Conservation (phyloP, 2,797 vertebrate species). For the Antennarius maculatus region DNA sequence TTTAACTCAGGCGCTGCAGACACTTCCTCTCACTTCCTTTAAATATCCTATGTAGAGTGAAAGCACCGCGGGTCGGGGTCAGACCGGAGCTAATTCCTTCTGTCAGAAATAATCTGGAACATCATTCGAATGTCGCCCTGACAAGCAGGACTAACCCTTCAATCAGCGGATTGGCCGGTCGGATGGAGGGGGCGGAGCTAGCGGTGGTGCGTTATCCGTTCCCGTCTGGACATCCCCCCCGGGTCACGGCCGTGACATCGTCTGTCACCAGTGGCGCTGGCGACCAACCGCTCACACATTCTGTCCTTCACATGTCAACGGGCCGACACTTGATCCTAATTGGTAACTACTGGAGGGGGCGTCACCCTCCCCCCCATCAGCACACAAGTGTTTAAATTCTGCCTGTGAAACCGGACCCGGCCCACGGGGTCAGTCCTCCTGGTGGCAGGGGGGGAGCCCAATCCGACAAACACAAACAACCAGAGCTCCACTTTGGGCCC, state of each 20-base stretch:
- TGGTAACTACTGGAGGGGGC: constrained; percentile 63
- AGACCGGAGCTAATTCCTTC: constrained; percentile 23
- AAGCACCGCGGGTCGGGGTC: constrained; percentile 16
- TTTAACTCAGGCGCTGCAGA: too few species aligned
- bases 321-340: constrained; percentile 80
- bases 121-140: constrained; percentile 6
- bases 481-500: constrained; percentile 46
- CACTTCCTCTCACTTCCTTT: too few species aligned
- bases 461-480: constrained; percentile 68
- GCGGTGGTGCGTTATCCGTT: constrained; percentile 31
- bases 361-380: constrained; percentile 45
- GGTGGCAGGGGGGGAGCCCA: constrained; percentile 63
- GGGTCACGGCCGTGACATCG: constrained; percentile 48
- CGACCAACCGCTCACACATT: constrained; percentile 66
- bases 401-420: constrained; percentile 65
- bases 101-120: constrained; percentile 29
- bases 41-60: too few species aligned
- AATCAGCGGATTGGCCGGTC: not conserved
- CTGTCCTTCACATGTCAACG: constrained; percentile 78
- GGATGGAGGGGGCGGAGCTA: constrained; percentile 1
- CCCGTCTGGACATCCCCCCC: constrained; percentile 51
- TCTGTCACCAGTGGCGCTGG: constrained; percentile 67
- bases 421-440: constrained; percentile 59
- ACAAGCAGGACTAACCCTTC: not conserved
- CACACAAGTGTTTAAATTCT: constrained; percentile 63